Evolutionary conservation across 1,140 invertebrate genomes (phyloP), one percentile per base, ranked within the genome.

Genomic region (Megalonaias nervosa): DNA sequence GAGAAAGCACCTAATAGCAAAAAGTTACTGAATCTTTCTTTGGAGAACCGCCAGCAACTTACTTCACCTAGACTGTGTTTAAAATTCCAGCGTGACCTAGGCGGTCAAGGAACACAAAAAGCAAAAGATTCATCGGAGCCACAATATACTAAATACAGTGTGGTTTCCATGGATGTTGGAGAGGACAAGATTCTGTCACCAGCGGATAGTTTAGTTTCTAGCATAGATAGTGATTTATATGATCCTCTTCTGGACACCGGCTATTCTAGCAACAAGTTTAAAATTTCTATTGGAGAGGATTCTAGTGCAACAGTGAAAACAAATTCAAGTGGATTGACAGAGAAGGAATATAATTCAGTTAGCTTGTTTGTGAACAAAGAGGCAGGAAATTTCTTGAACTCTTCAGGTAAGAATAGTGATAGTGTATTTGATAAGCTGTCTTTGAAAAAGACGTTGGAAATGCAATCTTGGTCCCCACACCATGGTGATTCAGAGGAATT

Each of bases 21-120:
- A 48, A 48, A 48, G 9, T 48, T 48, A 48, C 38, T 48, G 4
- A 48, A 48, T 48, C 38, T 48, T 48, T 48, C 38, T 48, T 48
- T 48, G 9, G 38, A 48, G 38, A 48, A 48, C 38, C 38, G 38
- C 11, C 38, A 48, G 38, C 38, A 67, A 90, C 88, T 79, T 85
- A 80, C 62, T 71, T 93, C 93, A 73, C 92, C 93, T 56, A 89
- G 93, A 74, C 91, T 93, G 71, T 93, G 93, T 83, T 89, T 94
- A 66, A 91, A 93, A 81, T 91, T 93, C 76, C 92, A 93, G 83
- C 92, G 93, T 74, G 90, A 93, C 72, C 92, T 88, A 82, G 77
- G 83, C 60, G 79, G 81, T 75, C 80, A 83, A 65, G 71, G 80
- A 15, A 75, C 73, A 65, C 81, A 82, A 59, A 86, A 84, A 80